Percentiles rank a stretch among this genome's conserved stretches.
phyloP scores from a whole-genome alignment of 1,140 invertebrate genomes.

The Pteromalus puparum region DNA sequence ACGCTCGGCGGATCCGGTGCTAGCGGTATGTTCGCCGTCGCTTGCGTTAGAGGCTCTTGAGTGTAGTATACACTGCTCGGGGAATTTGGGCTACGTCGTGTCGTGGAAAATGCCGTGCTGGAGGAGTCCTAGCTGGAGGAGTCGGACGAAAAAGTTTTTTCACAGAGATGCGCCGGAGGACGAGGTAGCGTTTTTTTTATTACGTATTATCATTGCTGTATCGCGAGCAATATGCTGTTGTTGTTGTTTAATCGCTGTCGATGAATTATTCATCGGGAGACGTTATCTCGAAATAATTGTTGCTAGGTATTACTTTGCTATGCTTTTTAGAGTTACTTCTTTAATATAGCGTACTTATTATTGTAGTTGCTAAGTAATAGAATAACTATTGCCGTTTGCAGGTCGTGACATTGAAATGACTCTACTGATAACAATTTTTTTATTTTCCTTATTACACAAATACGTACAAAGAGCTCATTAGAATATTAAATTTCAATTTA shows the following conservation, averaged over 20 bases:
- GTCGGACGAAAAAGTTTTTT: slow-evolving; percentile 35
- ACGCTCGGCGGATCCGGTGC: background rate
- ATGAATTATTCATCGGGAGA: background rate
- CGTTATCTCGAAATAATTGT: background rate
- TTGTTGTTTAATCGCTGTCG: background rate
- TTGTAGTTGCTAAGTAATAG: too few species aligned
- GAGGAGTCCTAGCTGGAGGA: slow-evolving; percentile 34
- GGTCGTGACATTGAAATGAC: too few species aligned
- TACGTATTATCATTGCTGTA: too few species aligned
- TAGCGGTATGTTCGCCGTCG: background rate
- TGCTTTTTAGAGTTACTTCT: too few species aligned
- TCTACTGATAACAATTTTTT: too few species aligned
- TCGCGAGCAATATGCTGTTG: background rate
- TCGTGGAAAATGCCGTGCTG: slow-evolving; percentile 41
- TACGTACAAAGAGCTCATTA: too few species aligned
- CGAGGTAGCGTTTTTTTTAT: background rate
- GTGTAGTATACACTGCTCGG: background rate
- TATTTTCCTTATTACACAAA: too few species aligned
- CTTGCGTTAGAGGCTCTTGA: background rate
- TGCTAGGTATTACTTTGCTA: background rate
- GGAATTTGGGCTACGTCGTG: background rate
- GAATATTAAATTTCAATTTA: too few species aligned
- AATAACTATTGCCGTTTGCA: too few species aligned
- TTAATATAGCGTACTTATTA: too few species aligned
- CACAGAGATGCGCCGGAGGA: background rate